Evolutionary conservation across 2,888 invertebrate species (phyloP).

Genomic region (Quadroppia sp.): DNA sequence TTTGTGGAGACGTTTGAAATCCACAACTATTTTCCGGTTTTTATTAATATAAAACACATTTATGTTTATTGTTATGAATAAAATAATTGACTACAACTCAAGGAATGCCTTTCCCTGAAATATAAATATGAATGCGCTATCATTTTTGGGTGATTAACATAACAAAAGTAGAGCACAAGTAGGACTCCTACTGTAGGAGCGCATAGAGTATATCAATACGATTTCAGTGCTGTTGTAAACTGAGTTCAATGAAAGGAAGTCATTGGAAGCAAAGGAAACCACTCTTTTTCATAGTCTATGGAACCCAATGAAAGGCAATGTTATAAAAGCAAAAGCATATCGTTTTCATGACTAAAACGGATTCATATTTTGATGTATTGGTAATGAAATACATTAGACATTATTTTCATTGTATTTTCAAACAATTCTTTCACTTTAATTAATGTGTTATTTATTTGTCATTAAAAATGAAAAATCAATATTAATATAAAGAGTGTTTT

Average conservation of each 20-base stretch:
- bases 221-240: too few species aligned
- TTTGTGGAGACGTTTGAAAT: background rate
- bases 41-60: background rate
- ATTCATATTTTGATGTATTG: conserved; percentile 6
- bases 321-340: background rate
- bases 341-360: conserved; percentile 15
- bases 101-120: background rate
- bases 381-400: too few species aligned
- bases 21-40: background rate
- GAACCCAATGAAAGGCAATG: background rate
- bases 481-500: too few species aligned
- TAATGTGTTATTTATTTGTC: too few species aligned
- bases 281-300: background rate
- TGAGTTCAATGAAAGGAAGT: conserved; percentile 10
- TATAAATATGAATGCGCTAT: conserved; percentile 22
- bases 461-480: too few species aligned
- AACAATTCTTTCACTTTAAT: too few species aligned
- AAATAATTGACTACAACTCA: background rate
- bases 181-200: background rate
- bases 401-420: too few species aligned
- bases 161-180: conserved; percentile 30
- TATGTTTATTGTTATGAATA: background rate
- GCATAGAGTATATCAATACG: background rate
- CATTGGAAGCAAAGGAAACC: conserved; percentile 23
- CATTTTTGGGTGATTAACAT: conserved; percentile 22